Base-by-base conservation (phyloP, 2,113 vertebrate genomes). In the Ochotona curzoniae region DNA sequence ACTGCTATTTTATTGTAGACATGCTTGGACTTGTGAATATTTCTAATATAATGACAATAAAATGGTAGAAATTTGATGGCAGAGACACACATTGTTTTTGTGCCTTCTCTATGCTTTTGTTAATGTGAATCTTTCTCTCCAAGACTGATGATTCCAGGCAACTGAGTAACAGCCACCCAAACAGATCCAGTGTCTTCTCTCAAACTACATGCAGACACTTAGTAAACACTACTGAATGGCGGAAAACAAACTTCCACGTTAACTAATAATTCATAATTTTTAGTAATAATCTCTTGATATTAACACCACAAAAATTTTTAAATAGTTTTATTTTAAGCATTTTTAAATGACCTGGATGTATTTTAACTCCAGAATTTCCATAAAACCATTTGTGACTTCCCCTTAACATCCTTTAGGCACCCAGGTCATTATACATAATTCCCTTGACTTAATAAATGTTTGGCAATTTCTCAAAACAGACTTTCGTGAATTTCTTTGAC, bases 391-490 rank as follows among this genome's bases (percentile, higher is more conserved):
- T 80, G 51, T 83, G 61, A 87, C n/a, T 83, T 89, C 79, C 63
- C 79, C 21, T 83, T 82, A 75, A 14, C 30, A 93, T 83, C 20
- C 7, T 83, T 13, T 17, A 95, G 80, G 92, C 0, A 2, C 86
- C n/a, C 18, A n/a, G 26, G 28, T 79, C 69, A 89, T 81, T 38
- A 81, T 20, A 35, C 7, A 82, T 67, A 86, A 94, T 66, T 83
- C 4, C 80, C 32, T 90, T 92, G 15, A 32, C 30, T 90, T 63
- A 69, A 94, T 82, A 70, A 35, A 70, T 67, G 7, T 15, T 35
- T 90, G 90, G 64, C 64, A 94, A 85, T 38, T 82, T 93, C 51
- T 93, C 66, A 76, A 88, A 74, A 92, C 4, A 69, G 44, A 75
- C 32, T 38, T 86, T 60, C 14, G 14, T 79, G 89, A 74, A 93